Percentiles rank a stretch among this genome's conserved stretches.
Evolutionary conservation across 1,140 invertebrate species (phyloP).

Genomic region (Eriosoma lanigerum): DNA sequence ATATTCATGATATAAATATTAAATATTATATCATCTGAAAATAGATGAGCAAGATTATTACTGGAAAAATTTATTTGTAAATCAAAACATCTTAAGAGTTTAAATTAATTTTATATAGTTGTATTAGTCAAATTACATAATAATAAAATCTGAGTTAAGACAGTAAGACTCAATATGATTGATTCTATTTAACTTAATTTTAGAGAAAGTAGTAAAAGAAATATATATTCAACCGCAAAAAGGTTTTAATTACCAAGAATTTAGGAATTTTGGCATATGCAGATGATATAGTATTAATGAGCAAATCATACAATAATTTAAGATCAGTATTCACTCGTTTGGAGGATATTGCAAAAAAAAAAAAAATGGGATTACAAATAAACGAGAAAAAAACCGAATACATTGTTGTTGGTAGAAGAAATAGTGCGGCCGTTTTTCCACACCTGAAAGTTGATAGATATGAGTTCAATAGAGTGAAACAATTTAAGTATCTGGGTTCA

Average conservation of each 20-base stretch:
- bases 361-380: constrained; percentile 8
- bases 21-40: no score
- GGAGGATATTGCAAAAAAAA: constrained; percentile 4
- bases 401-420: neutral
- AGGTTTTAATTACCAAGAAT: neutral
- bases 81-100: no score
- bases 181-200: constrained; percentile 1
- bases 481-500: constrained; percentile 7
- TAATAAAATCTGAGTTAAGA: constrained; percentile 16
- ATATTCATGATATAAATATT: no score
- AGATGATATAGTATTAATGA: constrained; percentile 1
- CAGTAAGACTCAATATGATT: neutral
- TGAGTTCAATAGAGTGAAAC: constrained; percentile 1
- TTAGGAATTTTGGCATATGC: constrained; percentile 12
- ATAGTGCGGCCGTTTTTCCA: neutral
- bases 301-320: constrained; percentile 20
- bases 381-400: constrained; percentile 13
- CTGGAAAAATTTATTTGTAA: no score
- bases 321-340: constrained; percentile 1
- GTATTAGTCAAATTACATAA: no score
- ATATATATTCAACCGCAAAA: neutral
- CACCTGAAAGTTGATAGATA: constrained; percentile 9
- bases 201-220: constrained; percentile 55
- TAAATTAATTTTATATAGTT: no score
- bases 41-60: no score